A percentile compares a stretch with the other conserved stretches of the same genome.
Conservation (phyloP, 2,888 invertebrate species). For the Eurytoma californica region DNA sequence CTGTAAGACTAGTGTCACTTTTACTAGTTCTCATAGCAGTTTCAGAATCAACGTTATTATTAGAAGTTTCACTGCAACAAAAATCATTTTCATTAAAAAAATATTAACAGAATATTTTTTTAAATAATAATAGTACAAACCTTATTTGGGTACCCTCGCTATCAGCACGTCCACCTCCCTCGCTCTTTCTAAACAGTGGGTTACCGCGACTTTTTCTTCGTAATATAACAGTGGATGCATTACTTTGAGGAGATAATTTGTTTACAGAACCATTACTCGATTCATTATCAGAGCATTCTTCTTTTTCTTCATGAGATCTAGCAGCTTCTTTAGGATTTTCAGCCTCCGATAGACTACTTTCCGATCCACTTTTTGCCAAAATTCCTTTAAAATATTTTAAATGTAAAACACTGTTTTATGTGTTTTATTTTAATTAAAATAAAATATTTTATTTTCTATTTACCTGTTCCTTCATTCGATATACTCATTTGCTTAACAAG, state of each 20-base stretch:
- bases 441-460: constrained; percentile 2
- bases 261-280: constrained; percentile 71
- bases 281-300: constrained; percentile 83
- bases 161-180: constrained; percentile 76
- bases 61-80: constrained; percentile 63
- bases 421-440: constrained; percentile 14
- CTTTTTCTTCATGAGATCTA: constrained; percentile 83
- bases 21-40: constrained; percentile 87
- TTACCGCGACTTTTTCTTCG: constrained; percentile 82
- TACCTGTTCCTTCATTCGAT: constrained; percentile 81
- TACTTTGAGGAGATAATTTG: constrained; percentile 69
- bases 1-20: constrained; percentile 92
- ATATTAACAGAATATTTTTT: neutral
- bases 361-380: constrained; percentile 89
- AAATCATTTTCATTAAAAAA: constrained; percentile 16
- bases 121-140: constrained; percentile 56
- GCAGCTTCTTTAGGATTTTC: constrained; percentile 84
- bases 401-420: constrained; percentile 14
- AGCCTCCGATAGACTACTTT: constrained; percentile 90
- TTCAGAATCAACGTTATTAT: constrained; percentile 66
- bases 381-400: constrained; percentile 68
- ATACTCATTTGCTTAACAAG: constrained; percentile 89
- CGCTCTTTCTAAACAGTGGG: constrained; percentile 82
- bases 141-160: constrained; percentile 71
- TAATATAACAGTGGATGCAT: constrained; percentile 77